phyloP scores from a whole-genome alignment of 2,113 vertebrate genomes.

The Heloderma charlesbogerti region DNA sequence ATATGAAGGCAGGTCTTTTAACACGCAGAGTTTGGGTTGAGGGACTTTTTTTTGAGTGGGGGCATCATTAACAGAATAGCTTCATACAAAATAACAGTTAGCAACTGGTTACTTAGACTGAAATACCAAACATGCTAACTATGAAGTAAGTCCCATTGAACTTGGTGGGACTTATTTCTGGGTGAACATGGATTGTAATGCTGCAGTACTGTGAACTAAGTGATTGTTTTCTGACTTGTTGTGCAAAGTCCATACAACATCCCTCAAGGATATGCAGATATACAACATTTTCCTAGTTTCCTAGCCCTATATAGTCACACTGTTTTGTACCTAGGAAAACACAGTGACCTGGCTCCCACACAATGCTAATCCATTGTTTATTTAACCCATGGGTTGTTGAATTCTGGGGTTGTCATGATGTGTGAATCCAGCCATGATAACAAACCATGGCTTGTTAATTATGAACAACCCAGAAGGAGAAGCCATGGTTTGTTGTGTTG shows the following conservation, averaged over 20 bases:
- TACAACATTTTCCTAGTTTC: neutral
- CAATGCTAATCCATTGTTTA: too few species aligned
- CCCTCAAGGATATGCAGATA: neutral
- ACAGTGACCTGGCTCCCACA: too few species aligned
- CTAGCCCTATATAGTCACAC: neutral
- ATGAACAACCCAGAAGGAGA: too few species aligned
- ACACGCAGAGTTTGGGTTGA: constrained; percentile 32
- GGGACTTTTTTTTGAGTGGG: neutral
- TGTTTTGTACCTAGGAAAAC: neutral
- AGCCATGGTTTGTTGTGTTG: too few species aligned
- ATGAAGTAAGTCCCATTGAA: neutral
- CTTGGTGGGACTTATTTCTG: neutral
- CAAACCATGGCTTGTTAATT: too few species aligned
- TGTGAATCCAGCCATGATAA: too few species aligned
- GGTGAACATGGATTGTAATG: neutral
- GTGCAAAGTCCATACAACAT: neutral
- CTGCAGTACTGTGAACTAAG: neutral
- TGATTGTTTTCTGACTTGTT: neutral
- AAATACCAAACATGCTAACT: neutral
- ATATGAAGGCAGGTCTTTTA: constrained; percentile 27
- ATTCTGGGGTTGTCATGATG: too few species aligned
- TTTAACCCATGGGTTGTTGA: too few species aligned
- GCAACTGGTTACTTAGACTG: constrained; percentile 8
- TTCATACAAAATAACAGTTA: constrained; percentile 14
- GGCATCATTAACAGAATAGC: neutral